Evolutionary conservation across 1,140 invertebrate species (phyloP).

Genomic region (Meloidogyne exigua): DNA sequence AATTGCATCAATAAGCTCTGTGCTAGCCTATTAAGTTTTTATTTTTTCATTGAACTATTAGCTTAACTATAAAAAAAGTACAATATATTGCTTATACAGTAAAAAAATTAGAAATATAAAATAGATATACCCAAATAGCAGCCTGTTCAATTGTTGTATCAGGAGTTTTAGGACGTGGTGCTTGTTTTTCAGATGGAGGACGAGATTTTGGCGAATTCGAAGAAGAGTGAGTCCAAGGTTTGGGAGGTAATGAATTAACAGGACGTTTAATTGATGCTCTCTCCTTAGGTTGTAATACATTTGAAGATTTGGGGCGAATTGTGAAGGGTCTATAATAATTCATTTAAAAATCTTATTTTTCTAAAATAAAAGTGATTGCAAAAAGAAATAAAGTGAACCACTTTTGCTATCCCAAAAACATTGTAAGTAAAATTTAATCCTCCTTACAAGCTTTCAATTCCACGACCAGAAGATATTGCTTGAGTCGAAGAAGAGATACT

Average conservation of each 20-base stretch:
- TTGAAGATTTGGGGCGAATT: neutral
- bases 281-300: neutral
- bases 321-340: constrained; percentile 21
- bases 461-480: constrained; percentile 5
- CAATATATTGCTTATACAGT: too few relatives aligned
- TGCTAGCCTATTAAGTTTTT: constrained; percentile 35
- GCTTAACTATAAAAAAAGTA: too few relatives aligned
- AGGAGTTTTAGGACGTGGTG: constrained; percentile 7
- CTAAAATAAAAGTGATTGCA: too few relatives aligned
- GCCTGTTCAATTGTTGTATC: constrained; percentile 35
- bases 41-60: neutral
- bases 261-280: neutral
- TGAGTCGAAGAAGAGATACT: neutral
- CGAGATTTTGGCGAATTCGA: constrained; percentile 18
- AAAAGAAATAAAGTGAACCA: too few relatives aligned
- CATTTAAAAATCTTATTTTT: neutral
- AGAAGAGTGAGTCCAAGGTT: constrained; percentile 26
- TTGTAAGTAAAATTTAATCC: neutral
- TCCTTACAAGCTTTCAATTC: constrained; percentile 6
- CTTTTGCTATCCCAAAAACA: too few relatives aligned
- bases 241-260: neutral
- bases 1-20: constrained; percentile 41
- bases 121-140: constrained; percentile 33
- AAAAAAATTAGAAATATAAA: neutral
- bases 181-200: constrained; percentile 13